Percentiles rank a stretch among this genome's conserved stretches.
Conservation (phyloP, 2,888 invertebrate species). For the Cabera pusaria region DNA sequence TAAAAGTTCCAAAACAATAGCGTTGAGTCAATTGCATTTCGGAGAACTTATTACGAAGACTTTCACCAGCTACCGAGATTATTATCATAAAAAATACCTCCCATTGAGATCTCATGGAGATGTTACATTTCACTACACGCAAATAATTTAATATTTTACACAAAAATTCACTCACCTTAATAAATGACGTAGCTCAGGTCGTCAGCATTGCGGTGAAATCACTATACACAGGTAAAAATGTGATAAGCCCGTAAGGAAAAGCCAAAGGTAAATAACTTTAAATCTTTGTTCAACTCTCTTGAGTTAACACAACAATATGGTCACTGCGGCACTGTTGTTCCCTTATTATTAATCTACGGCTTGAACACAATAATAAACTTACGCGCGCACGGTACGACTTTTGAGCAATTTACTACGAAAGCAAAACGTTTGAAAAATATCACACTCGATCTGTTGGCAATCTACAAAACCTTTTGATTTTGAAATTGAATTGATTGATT, state of each 20-base stretch:
- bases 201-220: constrained; percentile 55
- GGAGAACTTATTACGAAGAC: constrained; percentile 33
- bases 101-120: constrained; percentile 24
- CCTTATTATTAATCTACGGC: constrained; percentile 40
- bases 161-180: constrained; percentile 51
- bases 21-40: constrained; percentile 28
- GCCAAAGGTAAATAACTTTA: constrained; percentile 53
- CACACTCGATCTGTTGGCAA: constrained; percentile 53
- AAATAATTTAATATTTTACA: constrained; percentile 33
- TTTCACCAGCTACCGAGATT: constrained; percentile 46
- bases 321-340: constrained; percentile 48
- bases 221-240: constrained; percentile 48
- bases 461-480: constrained; percentile 48
- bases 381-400: constrained; percentile 39
- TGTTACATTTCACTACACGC: constrained; percentile 5
- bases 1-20: constrained; percentile 42
- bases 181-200: constrained; percentile 44
- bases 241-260: constrained; percentile 57
- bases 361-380: constrained; percentile 40
- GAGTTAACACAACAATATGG: constrained; percentile 50
- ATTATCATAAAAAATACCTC: constrained; percentile 37
- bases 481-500: constrained; percentile 63
- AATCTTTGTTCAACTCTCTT: constrained; percentile 48
- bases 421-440: constrained; percentile 39
- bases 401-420: constrained; percentile 39